A percentile compares a stretch with the other conserved stretches of the same genome.
Conservation (phyloP, 1,140 invertebrate species). For the Neotoxoptera formosana region DNA sequence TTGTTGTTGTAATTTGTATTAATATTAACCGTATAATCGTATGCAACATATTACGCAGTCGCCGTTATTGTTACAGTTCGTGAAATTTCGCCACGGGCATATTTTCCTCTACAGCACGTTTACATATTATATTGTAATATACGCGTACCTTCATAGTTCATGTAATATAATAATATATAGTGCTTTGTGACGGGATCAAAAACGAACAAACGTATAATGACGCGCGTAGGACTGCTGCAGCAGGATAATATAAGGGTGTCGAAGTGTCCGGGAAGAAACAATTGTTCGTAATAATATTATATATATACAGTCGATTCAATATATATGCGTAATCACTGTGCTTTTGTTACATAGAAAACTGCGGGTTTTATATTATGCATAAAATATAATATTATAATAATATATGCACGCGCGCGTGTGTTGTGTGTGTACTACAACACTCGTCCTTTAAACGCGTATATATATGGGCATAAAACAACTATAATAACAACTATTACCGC, state of each 20-base stretch:
- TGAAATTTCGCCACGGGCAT: constrained; percentile 28
- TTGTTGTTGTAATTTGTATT: neutral
- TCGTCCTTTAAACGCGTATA: neutral
- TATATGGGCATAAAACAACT: constrained; percentile 10
- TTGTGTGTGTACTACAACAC: neutral
- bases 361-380: neutral
- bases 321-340: constrained; percentile 25
- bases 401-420: neutral
- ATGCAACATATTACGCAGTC: neutral
- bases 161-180: neutral
- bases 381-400: neutral
- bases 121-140: neutral
- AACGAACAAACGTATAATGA: constrained; percentile 5
- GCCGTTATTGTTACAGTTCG: neutral
- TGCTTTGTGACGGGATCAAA: constrained; percentile 14
- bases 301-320: neutral
- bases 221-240: neutral
- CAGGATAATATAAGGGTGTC: constrained; percentile 20
- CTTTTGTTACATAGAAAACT: constrained; percentile 1
- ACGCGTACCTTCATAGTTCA: neutral
- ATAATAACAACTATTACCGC: constrained; percentile 15
- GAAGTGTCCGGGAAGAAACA: constrained; percentile 18
- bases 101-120: neutral
- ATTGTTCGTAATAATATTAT: neutral
- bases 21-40: neutral